Evolutionary conservation across 2,797 vertebrate species (phyloP).

Genomic region (Catharus ustulatus): DNA sequence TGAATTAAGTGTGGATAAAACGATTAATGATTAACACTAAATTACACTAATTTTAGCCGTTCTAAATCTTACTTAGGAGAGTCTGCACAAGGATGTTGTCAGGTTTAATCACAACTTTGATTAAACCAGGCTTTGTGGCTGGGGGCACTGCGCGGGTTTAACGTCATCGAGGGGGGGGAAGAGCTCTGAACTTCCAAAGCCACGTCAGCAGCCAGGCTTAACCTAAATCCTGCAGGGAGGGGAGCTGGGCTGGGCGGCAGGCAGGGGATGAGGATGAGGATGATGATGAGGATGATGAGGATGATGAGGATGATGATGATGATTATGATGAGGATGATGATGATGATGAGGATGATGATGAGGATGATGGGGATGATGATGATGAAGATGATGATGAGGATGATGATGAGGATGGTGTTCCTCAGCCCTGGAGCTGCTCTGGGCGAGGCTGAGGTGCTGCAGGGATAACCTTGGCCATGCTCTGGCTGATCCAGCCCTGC

Average conservation of each 20-base stretch:
- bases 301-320: too few relatives aligned
- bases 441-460: background rate
- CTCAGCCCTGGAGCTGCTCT: background rate
- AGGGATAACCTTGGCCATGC: background rate
- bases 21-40: constrained; percentile 51
- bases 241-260: fast-evolving
- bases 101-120: constrained; percentile 37
- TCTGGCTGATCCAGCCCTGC: too few relatives aligned
- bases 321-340: background rate
- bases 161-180: background rate
- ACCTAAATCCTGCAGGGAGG: background rate
- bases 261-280: background rate
- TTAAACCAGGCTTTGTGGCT: constrained; percentile 2
- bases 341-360: background rate
- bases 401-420: background rate
- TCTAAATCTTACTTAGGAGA: constrained; percentile 30
- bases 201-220: background rate
- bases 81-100: constrained; percentile 1
- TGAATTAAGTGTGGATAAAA: constrained; percentile 42
- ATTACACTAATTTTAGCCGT: constrained; percentile 67
- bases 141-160: background rate
- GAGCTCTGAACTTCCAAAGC: background rate
- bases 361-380: background rate
- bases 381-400: background rate
- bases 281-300: background rate